Percentiles rank a stretch among this genome's conserved stretches.
Evolutionary conservation across 2,113 vertebrate genomes (phyloP).

Genomic region (Poeciliopsis prolifica): DNA sequence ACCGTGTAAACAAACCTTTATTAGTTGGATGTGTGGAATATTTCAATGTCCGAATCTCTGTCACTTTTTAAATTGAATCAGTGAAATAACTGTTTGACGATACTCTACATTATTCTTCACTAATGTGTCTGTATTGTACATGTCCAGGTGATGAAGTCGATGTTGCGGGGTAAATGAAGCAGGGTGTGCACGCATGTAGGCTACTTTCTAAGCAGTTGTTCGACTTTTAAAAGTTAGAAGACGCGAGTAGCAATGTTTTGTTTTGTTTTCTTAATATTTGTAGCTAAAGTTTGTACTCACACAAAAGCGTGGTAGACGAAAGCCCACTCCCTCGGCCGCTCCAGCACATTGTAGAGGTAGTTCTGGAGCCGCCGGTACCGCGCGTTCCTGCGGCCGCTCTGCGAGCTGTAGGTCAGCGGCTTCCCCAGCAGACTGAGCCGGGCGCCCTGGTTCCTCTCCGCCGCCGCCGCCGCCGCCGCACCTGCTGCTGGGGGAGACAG

Average conservation of each 20-base stretch:
- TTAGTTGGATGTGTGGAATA: no score
- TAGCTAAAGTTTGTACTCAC: conserved; percentile 82
- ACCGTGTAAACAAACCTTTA: no score
- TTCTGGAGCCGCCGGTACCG: conserved; percentile 95
- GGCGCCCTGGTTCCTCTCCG: conserved; percentile 89
- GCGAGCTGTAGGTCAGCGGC: conserved; percentile 90
- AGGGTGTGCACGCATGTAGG: no score
- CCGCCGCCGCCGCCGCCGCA: conserved; percentile 57
- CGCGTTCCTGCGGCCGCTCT: conserved; percentile 92
- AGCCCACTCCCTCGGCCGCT: conserved; percentile 94
- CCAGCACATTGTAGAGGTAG: conserved; percentile 96
- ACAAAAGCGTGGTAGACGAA: conserved; percentile 97
- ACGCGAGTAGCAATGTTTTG: neutral
- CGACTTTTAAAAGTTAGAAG: neutral
- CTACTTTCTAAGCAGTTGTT: no score
- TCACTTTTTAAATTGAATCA: no score
- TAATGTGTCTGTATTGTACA: no score
- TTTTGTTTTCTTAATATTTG: neutral
- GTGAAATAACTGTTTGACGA: neutral
- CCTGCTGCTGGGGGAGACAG: conserved; percentile 78
- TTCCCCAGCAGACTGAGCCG: conserved; percentile 96
- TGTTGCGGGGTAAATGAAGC: neutral
- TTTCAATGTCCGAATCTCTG: no score
- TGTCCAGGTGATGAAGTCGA: neutral
- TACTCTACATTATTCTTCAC: neutral